Conservation (phyloP, 2,797 vertebrate species). For the Aldrovandia affinis region DNA sequence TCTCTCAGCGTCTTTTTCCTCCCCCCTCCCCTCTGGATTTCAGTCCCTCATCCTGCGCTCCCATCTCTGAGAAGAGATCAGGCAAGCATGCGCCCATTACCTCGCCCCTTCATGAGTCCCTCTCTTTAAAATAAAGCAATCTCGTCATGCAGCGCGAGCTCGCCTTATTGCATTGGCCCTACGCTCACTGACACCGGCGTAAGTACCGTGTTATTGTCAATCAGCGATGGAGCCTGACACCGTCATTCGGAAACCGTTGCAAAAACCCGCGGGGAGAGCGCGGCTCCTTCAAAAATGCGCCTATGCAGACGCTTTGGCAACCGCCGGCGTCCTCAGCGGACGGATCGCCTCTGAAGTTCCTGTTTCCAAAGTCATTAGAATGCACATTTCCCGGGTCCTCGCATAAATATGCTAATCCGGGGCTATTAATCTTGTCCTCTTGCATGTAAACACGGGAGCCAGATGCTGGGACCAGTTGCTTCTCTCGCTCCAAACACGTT, state of each 20-base stretch:
- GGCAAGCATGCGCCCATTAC: slow-evolving; percentile 28
- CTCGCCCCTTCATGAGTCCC: slow-evolving; percentile 28
- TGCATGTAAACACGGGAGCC: slow-evolving; percentile 75
- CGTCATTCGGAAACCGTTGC: slow-evolving; percentile 34
- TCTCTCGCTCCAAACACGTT: slow-evolving; percentile 77
- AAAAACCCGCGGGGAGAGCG: slow-evolving; percentile 53
- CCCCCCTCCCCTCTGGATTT: neutral
- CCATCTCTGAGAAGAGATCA: slow-evolving; percentile 3
- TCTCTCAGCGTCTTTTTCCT: neutral
- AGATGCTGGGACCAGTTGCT: slow-evolving; percentile 85
- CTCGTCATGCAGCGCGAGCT: slow-evolving; percentile 39
- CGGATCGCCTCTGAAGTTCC: neutral
- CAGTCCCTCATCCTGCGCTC: neutral
- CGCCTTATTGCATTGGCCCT: slow-evolving; percentile 30
- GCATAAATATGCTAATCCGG: slow-evolving; percentile 79
- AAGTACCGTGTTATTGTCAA: slow-evolving; percentile 49
- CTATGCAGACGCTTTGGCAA: neutral
- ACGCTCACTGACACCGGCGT: slow-evolving; percentile 32
- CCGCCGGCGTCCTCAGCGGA: neutral
- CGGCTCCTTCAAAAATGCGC: slow-evolving; percentile 1
- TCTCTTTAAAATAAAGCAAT: slow-evolving; percentile 36
- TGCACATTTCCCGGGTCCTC: slow-evolving; percentile 68
- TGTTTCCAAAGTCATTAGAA: slow-evolving; percentile 67
- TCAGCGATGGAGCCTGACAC: slow-evolving; percentile 18
- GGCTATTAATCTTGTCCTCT: slow-evolving; percentile 79